Base-by-base conservation (phyloP, 2,797 vertebrate species). In the Kryptopterus vitreolus region DNA sequence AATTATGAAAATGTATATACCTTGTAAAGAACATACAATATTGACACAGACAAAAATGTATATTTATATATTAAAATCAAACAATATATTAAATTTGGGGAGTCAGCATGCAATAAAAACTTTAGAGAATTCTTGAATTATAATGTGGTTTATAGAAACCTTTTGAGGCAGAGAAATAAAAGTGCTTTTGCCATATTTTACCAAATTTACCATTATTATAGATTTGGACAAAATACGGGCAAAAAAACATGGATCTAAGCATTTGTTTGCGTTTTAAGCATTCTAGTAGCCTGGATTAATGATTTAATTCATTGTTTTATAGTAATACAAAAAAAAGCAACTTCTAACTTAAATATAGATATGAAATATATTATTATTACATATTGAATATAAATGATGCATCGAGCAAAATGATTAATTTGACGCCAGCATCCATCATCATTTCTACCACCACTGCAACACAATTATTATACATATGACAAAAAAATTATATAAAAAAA, bases 261-360 rank as follows among this genome's bases (percentile, higher is more conserved):
- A 18, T 26, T 16, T 53, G 13, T 73, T 33, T 26, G 11, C 1
- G 58, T 43, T 12, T 24, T 58, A 43, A 10, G 38, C 38, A 43
- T 43, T 43, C 1, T 43, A 35, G 22, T 35, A 15, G 2, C 11
- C 24, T 38, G 53, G 38, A 35, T 38, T 9, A 2, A 2, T 24
- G 31, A 38, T 73, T 35, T 57, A 3, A n/a, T n/a, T 73, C 6
- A 22, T 73, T 74, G 72, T 43, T 74, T 58, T 38, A 29, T 59
- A 7, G 55, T 61, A 20, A 46, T 58, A 58, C 9, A 57, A n/a
- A n/a, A n/a, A n/a, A n/a, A n/a, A n/a, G n/a, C n/a, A n/a, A n/a
- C n/a, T n/a, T n/a, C n/a, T n/a, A n/a, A n/a, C n/a, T n/a, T n/a
- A n/a, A n/a, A n/a, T n/a, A n/a, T n/a, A n/a, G n/a, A n/a, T n/a